Conservation (phyloP, 2,113 vertebrate species). For the Bubalus kerabau region DNA sequence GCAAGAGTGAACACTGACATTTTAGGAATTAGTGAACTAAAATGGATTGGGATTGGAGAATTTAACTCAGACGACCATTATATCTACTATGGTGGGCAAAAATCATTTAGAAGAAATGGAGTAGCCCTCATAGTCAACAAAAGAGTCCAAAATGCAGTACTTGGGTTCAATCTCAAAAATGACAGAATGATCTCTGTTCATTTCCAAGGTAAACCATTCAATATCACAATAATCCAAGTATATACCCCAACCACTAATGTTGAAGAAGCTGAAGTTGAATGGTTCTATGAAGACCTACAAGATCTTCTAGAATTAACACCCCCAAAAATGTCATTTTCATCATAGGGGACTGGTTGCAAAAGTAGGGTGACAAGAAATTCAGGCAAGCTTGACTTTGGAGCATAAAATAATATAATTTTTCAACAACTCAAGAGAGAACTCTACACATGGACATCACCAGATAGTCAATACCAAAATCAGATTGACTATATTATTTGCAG, state of each 20-base stretch:
- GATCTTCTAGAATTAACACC: background rate
- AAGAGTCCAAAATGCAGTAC: background rate
- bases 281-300: background rate
- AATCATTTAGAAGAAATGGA: background rate
- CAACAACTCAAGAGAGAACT: background rate
- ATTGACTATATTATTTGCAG: background rate
- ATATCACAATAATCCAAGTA: background rate
- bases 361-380: background rate
- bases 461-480: background rate
- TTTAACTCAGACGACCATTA: background rate
- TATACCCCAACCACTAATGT: background rate
- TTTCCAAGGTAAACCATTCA: background rate
- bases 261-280: background rate
- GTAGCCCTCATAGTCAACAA: background rate
- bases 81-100: background rate
- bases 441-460: background rate
- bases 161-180: background rate
- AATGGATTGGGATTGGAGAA: background rate
- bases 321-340: background rate
- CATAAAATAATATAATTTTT: too few relatives aligned
- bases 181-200: background rate
- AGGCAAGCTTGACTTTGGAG: background rate
- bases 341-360: background rate
- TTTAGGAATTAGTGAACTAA: background rate
- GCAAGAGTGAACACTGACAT: background rate